phyloP scores from a whole-genome alignment of 2,888 invertebrate species.

The Chaetogeoica ovagalla region DNA sequence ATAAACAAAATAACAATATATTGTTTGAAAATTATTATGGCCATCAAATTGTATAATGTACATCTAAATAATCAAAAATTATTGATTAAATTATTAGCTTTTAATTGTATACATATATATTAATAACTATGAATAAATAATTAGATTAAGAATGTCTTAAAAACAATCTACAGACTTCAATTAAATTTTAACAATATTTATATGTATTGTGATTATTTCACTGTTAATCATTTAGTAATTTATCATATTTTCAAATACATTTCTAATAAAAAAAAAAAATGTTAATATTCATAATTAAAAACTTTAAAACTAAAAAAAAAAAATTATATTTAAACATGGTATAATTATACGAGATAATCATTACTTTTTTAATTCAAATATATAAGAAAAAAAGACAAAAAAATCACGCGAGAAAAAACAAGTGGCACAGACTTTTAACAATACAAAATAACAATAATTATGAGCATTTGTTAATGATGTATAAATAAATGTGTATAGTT shows the following conservation, averaged over 20 bases:
- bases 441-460: slow-evolving; percentile 1
- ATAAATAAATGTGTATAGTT: slow-evolving; percentile 7
- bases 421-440: neutral
- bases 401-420: neutral
- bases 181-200: slow-evolving; percentile 5
- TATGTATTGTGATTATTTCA: slow-evolving; percentile 22
- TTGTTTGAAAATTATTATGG: neutral
- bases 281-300: slow-evolving; percentile 4
- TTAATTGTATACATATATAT: neutral
- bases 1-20: no score
- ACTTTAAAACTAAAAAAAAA: neutral
- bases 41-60: neutral
- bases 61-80: neutral
- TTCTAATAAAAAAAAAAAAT: slow-evolving; percentile 1
- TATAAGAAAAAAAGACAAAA: neutral
- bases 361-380: neutral
- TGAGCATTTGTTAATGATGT: neutral
- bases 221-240: neutral
- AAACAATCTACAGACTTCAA: neutral
- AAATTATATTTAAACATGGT: neutral
- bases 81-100: neutral
- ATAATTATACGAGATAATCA: neutral
- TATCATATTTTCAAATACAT: slow-evolving; percentile 24
- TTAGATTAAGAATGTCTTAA: neutral
- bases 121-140: neutral